phyloP scores from a whole-genome alignment of 2,797 vertebrate species.

The Jordanella pulchra region DNA sequence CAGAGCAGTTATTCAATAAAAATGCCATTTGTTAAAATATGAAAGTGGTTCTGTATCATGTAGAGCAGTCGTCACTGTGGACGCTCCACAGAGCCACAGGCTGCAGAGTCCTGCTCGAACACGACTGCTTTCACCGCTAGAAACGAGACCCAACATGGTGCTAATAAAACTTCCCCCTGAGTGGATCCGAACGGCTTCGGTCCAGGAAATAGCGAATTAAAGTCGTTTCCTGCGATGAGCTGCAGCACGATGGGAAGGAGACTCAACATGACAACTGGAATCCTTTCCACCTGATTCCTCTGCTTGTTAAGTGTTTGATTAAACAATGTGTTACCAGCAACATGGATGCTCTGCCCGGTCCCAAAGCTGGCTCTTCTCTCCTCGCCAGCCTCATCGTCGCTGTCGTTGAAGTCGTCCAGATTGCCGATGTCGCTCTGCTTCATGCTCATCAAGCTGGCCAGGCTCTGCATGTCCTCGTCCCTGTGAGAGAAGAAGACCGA shows the following conservation, averaged over 20 bases:
- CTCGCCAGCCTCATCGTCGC: conserved; percentile 82
- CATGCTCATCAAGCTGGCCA: conserved; percentile 91
- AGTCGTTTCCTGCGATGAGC: not conserved
- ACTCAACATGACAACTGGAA: not conserved
- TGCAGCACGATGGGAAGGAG: not conserved
- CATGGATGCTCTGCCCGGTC: conserved; percentile 37
- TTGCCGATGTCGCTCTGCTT: conserved; percentile 89
- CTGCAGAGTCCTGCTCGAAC: too few species aligned
- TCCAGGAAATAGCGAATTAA: not conserved
- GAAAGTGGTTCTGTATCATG: too few species aligned
- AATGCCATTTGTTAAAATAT: too few species aligned
- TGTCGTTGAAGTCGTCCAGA: conserved; percentile 90
- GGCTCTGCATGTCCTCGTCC: conserved; percentile 94
- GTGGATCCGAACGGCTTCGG: too few species aligned
- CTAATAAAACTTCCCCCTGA: too few species aligned
- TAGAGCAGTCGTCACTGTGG: too few species aligned
- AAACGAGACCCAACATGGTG: too few species aligned
- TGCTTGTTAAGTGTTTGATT: too few species aligned
- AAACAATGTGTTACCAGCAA: conserved; percentile 71
- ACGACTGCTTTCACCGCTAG: too few species aligned
- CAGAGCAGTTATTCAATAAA: too few species aligned
- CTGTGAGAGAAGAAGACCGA: conserved; percentile 59
- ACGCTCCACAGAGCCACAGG: too few species aligned
- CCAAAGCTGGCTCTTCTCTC: conserved; percentile 63
- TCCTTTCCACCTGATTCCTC: too few species aligned